Evolutionary conservation across 2,113 vertebrate genomes (phyloP), one percentile per base, ranked within the genome.

Genomic region (Lagopus muta): DNA sequence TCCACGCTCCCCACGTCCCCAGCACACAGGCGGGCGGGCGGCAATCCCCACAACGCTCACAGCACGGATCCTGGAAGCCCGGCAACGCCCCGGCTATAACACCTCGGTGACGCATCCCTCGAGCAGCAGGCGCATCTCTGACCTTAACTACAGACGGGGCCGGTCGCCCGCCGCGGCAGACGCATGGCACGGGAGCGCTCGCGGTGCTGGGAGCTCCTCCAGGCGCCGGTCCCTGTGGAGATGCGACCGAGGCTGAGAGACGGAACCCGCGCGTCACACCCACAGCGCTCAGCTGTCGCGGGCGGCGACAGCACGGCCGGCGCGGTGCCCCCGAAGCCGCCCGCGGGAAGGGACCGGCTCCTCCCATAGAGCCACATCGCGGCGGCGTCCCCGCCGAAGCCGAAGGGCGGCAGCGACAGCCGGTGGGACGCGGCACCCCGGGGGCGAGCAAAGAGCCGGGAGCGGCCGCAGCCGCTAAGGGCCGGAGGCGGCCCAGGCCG

Each of bases 261-360:
- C 4, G 10, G 78, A 55, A 82, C 14, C 47, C 71, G 1, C 21
- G 92, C 24, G 93, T 92, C 95, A 93, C 95, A 82, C 94, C 92
- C 81, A 73, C 82, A 8, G 30, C 55, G 3, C 55, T 19, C 55
- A n/a, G 32, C 55, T 38, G 38, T 38, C 38, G 54, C 54, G 30
- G 54, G 17, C 28, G 6, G 54, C 27, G 54, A 16, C 14, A 4
- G 48, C 48, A 8, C 48, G 24, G 48, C 24, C 48, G 13, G 24
- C 24, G 25, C 52, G 52, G 52, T 28, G 50, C 52, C 52, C 14
- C 52, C 52, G 27, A 16, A 54, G 30, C 54, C 4, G 54, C 54
- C 54, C 7, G 54, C 54, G 30, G 55, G 55, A 12, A 57, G 11
- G 18, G 55, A 57, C 10, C 30, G 7, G 30, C 55, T 20, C 55